A percentile compares a stretch with the other conserved stretches of the same genome.
Evolutionary conservation across 2,888 invertebrate genomes (phyloP).

Genomic region (Epirrhoe tristata): DNA sequence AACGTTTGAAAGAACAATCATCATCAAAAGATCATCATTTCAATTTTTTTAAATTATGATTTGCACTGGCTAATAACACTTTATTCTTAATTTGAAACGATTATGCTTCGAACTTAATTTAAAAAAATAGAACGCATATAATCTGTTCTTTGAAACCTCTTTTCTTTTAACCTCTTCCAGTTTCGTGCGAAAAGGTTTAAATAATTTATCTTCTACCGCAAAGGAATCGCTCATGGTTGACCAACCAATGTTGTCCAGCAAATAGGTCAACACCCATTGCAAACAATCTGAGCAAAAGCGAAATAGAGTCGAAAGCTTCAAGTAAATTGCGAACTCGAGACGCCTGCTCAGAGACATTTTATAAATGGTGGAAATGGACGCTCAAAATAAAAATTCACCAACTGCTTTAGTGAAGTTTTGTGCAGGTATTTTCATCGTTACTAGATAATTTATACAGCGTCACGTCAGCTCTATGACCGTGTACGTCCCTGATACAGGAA

Average conservation of each 20-base stretch:
- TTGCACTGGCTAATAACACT: neutral
- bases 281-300: slow-evolving; percentile 8
- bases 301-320: slow-evolving; percentile 1
- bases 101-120: neutral
- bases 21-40: too few species aligned
- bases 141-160: neutral
- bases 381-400: neutral
- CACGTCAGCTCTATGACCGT: too few species aligned
- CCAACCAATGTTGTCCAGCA: slow-evolving; percentile 9
- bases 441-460: too few species aligned
- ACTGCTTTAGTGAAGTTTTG: neutral
- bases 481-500: too few species aligned
- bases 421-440: neutral
- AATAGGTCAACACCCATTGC: slow-evolving; percentile 15
- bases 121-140: neutral
- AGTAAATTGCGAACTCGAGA: slow-evolving; percentile 11
- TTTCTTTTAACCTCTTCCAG: neutral
- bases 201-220: neutral
- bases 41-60: too few species aligned
- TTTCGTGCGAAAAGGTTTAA: neutral
- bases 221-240: neutral
- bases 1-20: too few species aligned
- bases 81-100: neutral
- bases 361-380: neutral
- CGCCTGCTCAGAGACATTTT: neutral